Percentiles rank a stretch among this genome's conserved stretches.
These are phyloP conservation scores for Punctoribates punctum DNA, from an alignment of 2,888 invertebrate species.

Conservation along the genomic window DNA sequence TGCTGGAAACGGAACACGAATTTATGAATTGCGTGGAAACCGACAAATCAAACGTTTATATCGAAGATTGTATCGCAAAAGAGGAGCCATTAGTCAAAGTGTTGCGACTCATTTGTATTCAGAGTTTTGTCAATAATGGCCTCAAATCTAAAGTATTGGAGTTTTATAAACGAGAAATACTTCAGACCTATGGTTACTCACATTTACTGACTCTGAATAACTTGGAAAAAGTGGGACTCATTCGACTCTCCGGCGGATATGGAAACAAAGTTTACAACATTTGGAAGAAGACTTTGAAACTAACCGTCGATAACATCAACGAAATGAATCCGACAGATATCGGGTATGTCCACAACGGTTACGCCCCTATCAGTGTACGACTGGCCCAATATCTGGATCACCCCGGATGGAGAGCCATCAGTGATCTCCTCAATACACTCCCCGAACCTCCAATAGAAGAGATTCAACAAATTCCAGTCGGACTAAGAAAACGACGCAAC, in stretches of 20 bases:
- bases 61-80: constrained; percentile 87
- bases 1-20: constrained; percentile 69
- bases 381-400: constrained; percentile 56
- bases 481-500: constrained; percentile 49
- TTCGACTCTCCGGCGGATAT: constrained; percentile 58
- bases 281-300: constrained; percentile 63
- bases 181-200: constrained; percentile 77
- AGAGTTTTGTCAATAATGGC: constrained; percentile 87
- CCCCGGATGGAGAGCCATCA: constrained; percentile 63
- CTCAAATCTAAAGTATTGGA: constrained; percentile 81
- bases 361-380: constrained; percentile 85
- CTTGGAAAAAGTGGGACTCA: constrained; percentile 76
- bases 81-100: constrained; percentile 75
- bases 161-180: constrained; percentile 67
- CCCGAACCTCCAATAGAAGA: constrained; percentile 68
- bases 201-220: constrained; percentile 76
- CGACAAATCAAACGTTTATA: constrained; percentile 79
- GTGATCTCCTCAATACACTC: constrained; percentile 71
- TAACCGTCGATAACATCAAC: constrained; percentile 82
- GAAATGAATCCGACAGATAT: constrained; percentile 81
- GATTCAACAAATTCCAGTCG: constrained; percentile 55
- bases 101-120: constrained; percentile 82
- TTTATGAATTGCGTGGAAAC: constrained; percentile 85
- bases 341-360: constrained; percentile 83
- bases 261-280: constrained; percentile 52